Evolutionary conservation across 2,797 vertebrate species (phyloP).

Genomic region (Darevskia mixta): DNA sequence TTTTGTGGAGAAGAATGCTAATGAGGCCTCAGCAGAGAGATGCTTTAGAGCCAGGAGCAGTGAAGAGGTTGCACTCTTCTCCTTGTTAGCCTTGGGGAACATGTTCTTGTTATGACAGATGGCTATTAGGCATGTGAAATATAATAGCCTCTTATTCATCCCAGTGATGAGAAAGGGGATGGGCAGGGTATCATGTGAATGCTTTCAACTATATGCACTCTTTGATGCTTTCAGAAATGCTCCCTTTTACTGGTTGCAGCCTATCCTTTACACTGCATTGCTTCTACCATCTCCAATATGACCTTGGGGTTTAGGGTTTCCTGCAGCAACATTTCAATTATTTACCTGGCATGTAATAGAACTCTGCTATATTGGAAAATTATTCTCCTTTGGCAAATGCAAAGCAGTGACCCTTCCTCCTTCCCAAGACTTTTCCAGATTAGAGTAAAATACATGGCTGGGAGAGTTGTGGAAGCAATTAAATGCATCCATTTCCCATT

Average conservation of each 20-base stretch:
- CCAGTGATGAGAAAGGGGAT: not conserved
- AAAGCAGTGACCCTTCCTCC: constrained; percentile 16
- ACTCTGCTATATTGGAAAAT: constrained; percentile 20
- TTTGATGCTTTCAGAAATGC: constrained; percentile 13
- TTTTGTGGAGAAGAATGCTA: constrained; percentile 24
- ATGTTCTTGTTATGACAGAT: not conserved
- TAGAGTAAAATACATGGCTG: constrained; percentile 41
- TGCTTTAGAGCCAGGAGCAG: not conserved
- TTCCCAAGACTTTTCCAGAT: constrained; percentile 28
- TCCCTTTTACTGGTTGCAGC: constrained; percentile 2
- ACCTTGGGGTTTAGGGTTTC: constrained; percentile 41
- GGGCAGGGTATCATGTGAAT: not conserved
- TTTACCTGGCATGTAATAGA: constrained; percentile 38
- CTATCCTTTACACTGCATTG: constrained; percentile 26
- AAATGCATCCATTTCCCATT: constrained; percentile 32
- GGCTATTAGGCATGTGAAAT: constrained; percentile 15
- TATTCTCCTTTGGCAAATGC: constrained; percentile 7
- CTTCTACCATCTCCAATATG: constrained; percentile 24
- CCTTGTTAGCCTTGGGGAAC: not conserved
- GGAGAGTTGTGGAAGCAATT: constrained; percentile 41
- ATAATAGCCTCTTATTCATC: constrained; percentile 33
- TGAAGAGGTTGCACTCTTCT: constrained; percentile 20
- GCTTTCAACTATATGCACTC: constrained; percentile 19
- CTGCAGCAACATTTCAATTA: constrained; percentile 29
- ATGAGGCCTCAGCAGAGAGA: constrained; percentile 2